Base-by-base conservation (phyloP, 2,797 vertebrate species). In the Rhynchotus rufescens region DNA sequence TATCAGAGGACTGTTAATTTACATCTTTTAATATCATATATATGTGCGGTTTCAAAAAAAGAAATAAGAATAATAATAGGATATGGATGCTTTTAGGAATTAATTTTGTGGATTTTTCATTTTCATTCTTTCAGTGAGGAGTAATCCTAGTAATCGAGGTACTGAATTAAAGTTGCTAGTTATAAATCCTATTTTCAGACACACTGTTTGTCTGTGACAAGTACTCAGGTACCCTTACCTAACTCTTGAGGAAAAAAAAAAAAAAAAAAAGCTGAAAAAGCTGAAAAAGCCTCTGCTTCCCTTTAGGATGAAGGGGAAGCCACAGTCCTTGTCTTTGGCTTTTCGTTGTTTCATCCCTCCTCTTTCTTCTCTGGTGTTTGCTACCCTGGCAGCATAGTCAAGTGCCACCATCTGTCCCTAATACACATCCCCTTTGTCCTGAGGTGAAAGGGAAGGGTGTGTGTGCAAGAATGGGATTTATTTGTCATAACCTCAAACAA, bases 1-100 rank as follows among this genome's bases (percentile, higher is more conserved):
- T 32, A 12, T 6, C 13, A 22, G 25, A 45, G 21, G n/a, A 64
- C 45, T 0, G 8, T 5, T 14, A 13, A 6, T 21, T 36, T 20
- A 22, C 40, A 20, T 15, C 61, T 26, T 47, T 42, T 4, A 45
- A 38, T 9, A 57, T 60, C 61, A 36, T 19, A 15, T 3, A 3
- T 6, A 45, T 25, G 16, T 44, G 42, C 1, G 10, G 44, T 22
- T 38, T 36, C 34, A 68, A 54, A 30, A 51, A 45, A n/a, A 47
- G 11, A 47, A 20, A 22, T 21, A 47, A 19, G 5, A 47, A 44
- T 16, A 36, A 10, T 44, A 9, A 54, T 44, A 19, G 54, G 54
- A n/a, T 56, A 19, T 19, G 54, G n/a, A 56, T 56, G 17, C 30
- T n/a, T 56, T 17, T n/a, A 56, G n/a, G 23, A 64, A 54, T 15